These are phyloP conservation scores for Candoia aspera DNA, from an alignment of 2,113 vertebrate species.

Conservation along the genomic window DNA sequence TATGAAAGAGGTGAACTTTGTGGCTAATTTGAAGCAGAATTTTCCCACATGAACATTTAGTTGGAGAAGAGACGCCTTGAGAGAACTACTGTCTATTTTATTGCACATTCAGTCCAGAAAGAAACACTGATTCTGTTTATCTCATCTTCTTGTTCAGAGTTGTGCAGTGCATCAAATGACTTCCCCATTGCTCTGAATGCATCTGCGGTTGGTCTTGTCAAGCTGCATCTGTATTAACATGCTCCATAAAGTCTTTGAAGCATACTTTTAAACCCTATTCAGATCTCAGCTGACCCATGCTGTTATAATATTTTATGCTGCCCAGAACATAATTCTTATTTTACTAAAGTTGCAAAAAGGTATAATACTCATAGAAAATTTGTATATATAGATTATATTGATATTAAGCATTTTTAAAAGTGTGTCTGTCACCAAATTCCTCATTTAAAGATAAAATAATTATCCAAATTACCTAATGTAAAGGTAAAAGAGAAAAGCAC, in stretches of 20 bases:
- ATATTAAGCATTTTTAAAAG: not conserved
- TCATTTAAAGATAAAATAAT: not conserved
- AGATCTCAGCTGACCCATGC: conserved; percentile 17
- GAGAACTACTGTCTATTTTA: not conserved
- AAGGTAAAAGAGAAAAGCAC: not conserved
- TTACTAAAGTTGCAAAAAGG: not conserved
- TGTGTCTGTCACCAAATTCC: not conserved
- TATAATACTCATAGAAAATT: not conserved
- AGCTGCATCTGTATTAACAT: conserved; percentile 26
- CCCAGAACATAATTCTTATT: not conserved
- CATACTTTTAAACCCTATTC: conserved; percentile 1
- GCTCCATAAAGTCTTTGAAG: conserved; percentile 19
- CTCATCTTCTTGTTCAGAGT: not conserved
- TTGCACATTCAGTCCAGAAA: not conserved
- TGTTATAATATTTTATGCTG: conserved; percentile 8
- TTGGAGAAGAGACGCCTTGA: not conserved
- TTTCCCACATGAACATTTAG: conserved; percentile 10
- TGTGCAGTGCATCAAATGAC: conserved; percentile 4
- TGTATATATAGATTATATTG: not conserved
- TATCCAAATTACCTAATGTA: not conserved
- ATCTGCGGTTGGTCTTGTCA: not conserved
- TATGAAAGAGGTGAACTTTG: conserved; percentile 2
- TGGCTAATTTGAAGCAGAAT: not conserved
- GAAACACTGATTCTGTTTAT: not conserved
- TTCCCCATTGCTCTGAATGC: not conserved